Conservation (phyloP, 2,797 vertebrate species). For the Nannoperca obscura region DNA sequence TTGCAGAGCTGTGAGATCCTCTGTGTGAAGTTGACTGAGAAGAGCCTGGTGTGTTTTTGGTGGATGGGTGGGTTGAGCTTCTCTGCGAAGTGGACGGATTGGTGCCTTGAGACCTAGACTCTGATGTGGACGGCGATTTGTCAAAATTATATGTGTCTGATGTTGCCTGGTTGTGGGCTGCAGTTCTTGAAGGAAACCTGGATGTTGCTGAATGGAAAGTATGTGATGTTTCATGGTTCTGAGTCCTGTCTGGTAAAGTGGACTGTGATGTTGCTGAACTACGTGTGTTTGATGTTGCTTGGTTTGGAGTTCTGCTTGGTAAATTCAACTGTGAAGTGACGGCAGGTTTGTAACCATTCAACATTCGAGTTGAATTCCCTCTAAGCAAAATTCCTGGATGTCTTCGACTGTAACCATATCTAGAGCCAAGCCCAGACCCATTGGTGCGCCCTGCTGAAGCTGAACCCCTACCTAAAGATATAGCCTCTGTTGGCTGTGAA, state of each 20-base stretch:
- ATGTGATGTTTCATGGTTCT: conserved; percentile 45
- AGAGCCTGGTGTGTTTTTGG: conserved; percentile 26
- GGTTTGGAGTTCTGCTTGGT: conserved; percentile 65
- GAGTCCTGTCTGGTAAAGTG: conserved; percentile 64
- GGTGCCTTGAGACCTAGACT: conserved; percentile 40
- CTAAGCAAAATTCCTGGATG: conserved; percentile 68
- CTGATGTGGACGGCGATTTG: conserved; percentile 41
- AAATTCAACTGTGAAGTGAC: conserved; percentile 63
- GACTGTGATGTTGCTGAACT: conserved; percentile 58
- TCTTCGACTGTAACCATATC: conserved; percentile 72
- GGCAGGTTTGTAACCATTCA: conserved; percentile 73
- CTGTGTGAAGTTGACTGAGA: conserved; percentile 50
- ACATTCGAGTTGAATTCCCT: conserved; percentile 73
- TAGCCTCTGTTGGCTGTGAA: conserved; percentile 61
- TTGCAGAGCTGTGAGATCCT: conserved; percentile 49
- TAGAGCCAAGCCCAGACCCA: conserved; percentile 62
- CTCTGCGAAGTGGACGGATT: conserved; percentile 49
- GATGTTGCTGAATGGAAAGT: conserved; percentile 39
- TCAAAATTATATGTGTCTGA: conserved; percentile 42
- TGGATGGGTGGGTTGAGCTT: conserved; percentile 23
- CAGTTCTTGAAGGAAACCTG: conserved; percentile 35
- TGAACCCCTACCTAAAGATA: conserved; percentile 53
- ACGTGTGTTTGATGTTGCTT: conserved; percentile 51
- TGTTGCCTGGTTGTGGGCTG: conserved; percentile 30
- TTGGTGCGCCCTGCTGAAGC: conserved; percentile 51